Evolutionary conservation across 2,113 vertebrate species (phyloP).

Genomic region (Cavia aperea): DNA sequence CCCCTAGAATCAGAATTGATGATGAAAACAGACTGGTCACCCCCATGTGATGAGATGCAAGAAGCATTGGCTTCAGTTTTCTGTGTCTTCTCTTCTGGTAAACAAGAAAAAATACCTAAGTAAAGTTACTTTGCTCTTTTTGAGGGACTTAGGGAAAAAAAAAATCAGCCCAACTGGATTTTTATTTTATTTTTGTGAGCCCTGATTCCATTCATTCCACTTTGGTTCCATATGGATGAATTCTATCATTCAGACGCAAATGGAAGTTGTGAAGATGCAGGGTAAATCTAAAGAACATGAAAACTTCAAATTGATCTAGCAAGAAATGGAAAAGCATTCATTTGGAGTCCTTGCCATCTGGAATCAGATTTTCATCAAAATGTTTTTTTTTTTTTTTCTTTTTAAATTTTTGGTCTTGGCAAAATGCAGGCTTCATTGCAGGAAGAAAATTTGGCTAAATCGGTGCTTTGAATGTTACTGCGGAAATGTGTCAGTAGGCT

Average conservation of each 20-base stretch:
- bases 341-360: neutral
- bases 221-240: neutral
- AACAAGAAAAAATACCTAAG: neutral
- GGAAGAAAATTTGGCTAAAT: neutral
- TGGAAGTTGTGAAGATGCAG: neutral
- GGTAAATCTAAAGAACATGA: neutral
- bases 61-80: neutral
- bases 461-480: neutral
- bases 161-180: neutral
- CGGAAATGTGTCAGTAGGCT: neutral
- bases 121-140: neutral
- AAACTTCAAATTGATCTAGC: neutral
- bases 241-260: neutral
- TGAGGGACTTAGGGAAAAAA: neutral
- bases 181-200: neutral
- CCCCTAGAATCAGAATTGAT: neutral
- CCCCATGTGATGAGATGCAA: fast-evolving
- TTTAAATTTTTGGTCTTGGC: neutral
- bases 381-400: neutral
- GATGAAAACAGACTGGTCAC: neutral
- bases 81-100: neutral
- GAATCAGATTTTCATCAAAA: neutral
- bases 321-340: neutral
- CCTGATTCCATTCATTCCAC: neutral
- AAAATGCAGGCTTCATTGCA: neutral